phyloP scores from a whole-genome alignment of 1,140 invertebrate species.

The Bombus confusus region DNA sequence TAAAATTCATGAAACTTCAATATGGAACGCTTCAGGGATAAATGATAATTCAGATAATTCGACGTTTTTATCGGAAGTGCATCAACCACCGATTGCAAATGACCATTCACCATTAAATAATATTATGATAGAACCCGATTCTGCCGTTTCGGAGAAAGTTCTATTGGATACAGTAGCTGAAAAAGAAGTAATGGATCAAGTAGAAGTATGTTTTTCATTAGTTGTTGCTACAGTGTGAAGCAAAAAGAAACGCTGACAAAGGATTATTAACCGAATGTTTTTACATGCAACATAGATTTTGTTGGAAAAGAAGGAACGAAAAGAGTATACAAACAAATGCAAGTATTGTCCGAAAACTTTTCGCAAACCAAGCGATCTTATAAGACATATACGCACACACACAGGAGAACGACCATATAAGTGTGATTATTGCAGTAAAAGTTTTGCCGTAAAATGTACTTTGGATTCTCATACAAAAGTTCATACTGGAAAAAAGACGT shows the following conservation, averaged over 20 bases:
- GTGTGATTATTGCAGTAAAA: constrained; percentile 86
- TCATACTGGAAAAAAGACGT: constrained; percentile 84
- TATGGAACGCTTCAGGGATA: constrained; percentile 56
- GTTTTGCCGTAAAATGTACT: constrained; percentile 88
- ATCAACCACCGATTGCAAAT: not conserved
- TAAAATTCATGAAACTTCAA: constrained; percentile 59
- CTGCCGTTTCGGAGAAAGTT: constrained; percentile 82
- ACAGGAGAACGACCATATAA: constrained; percentile 87
- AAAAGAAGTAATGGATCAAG: constrained; percentile 68
- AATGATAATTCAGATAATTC: constrained; percentile 61
- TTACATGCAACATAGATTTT: not conserved
- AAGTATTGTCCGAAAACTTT: constrained; percentile 83
- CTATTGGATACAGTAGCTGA: constrained; percentile 81
- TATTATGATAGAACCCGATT: constrained; percentile 52
- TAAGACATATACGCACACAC: constrained; percentile 84
- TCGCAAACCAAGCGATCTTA: constrained; percentile 83
- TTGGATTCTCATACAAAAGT: constrained; percentile 84
- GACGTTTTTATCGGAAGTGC: constrained; percentile 15
- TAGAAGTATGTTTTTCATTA: constrained; percentile 41
- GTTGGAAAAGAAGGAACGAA: constrained; percentile 58
- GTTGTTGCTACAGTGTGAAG: not conserved
- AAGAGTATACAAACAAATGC: constrained; percentile 83
- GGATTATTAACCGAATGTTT: not conserved
- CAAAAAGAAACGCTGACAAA: too few species aligned
- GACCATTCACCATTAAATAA: not conserved